Evolutionary conservation across 1,140 invertebrate genomes (phyloP).

Genomic region (Bombus pyrosoma): DNA sequence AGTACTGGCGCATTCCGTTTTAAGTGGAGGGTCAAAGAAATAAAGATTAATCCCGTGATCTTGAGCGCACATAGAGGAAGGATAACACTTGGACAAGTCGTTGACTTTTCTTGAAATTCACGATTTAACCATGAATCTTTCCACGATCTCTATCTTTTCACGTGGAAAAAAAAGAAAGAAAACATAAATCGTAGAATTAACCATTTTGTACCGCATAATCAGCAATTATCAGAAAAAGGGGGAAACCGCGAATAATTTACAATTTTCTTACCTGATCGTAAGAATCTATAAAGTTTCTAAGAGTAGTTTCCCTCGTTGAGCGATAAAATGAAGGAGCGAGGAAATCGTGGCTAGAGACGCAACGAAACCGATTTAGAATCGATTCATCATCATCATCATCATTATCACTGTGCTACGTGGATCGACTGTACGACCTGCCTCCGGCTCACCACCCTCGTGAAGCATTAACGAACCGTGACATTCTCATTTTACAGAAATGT

Average conservation of each 20-base stretch:
- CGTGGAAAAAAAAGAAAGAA: background rate
- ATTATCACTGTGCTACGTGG: background rate
- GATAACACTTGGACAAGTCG: constrained; percentile 9
- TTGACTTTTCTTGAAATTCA: constrained; percentile 52
- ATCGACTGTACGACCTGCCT: background rate
- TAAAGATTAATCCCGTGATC: constrained; percentile 27
- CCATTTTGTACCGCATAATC: background rate
- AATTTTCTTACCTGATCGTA: background rate
- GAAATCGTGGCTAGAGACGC: constrained; percentile 16
- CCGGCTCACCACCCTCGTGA: constrained; percentile 20
- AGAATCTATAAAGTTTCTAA: background rate
- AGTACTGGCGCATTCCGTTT: constrained; percentile 38
- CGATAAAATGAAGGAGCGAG: background rate
- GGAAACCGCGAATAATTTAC: background rate
- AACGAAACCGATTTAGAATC: constrained; percentile 9
- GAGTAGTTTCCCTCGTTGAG: background rate
- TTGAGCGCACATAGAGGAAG: constrained; percentile 2
- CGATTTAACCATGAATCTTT: background rate
- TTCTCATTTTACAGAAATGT: constrained; percentile 22
- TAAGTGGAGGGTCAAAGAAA: constrained; percentile 42
- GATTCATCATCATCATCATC: constrained; percentile 48
- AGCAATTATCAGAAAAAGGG: background rate
- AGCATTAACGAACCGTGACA: constrained; percentile 38
- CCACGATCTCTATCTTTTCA: background rate
- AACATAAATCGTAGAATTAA: background rate